Evolutionary conservation across 2,888 invertebrate species (phyloP).

Genomic region (Mactromeris polynyma): DNA sequence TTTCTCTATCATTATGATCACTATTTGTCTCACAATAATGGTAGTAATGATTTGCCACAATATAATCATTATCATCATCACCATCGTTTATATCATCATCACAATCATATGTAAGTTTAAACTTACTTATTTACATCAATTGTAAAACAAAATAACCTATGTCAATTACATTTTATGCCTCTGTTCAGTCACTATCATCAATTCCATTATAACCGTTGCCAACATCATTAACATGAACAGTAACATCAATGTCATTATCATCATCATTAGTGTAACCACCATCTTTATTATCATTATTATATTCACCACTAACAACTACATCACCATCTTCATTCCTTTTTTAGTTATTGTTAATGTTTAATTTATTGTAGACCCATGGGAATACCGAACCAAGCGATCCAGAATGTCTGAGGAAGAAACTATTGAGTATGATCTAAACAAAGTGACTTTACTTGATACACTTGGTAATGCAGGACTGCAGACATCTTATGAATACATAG

Average conservation of each 20-base stretch:
- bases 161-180: too few relatives aligned
- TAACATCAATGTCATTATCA: too few relatives aligned
- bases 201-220: too few relatives aligned
- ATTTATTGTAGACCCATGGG: slow-evolving; percentile 59
- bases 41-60: slow-evolving; percentile 90
- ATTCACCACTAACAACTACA: too few relatives aligned
- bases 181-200: too few relatives aligned
- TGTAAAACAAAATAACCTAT: too few relatives aligned
- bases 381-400: slow-evolving; percentile 58
- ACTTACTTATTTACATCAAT: too few relatives aligned
- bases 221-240: too few relatives aligned
- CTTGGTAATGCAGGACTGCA: slow-evolving; percentile 71
- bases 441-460: slow-evolving; percentile 66
- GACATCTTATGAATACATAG: slow-evolving; percentile 71
- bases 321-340: too few relatives aligned
- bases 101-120: not conserved
- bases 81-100: slow-evolving; percentile 87
- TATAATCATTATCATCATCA: slow-evolving; percentile 93
- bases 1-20: slow-evolving; percentile 88
- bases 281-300: too few relatives aligned
- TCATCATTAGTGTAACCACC: too few relatives aligned
- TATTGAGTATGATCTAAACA: slow-evolving; percentile 47
- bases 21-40: too few relatives aligned
- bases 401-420: slow-evolving; percentile 62
- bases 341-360: not conserved